Conservation (phyloP, 2,888 invertebrate species). For the Hedya salicella region DNA sequence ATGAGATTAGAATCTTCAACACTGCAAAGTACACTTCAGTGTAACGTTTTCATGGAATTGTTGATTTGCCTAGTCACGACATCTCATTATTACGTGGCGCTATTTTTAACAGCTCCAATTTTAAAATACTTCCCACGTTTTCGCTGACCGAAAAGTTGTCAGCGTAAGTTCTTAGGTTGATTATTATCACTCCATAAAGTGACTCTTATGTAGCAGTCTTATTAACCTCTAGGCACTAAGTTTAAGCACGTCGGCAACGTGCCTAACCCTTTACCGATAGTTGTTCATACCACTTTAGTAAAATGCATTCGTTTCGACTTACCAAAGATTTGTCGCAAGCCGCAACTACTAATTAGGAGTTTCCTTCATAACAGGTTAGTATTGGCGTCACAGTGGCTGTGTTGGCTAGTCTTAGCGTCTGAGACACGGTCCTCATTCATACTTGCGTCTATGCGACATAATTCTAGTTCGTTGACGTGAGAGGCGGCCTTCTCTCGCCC, state of each 20-base stretch:
- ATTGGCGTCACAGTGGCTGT: conserved; percentile 58
- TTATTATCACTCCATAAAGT: background rate
- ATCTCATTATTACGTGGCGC: conserved; percentile 39
- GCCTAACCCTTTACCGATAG: conserved; percentile 16
- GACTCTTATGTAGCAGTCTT: background rate
- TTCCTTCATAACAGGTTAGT: conserved; percentile 37
- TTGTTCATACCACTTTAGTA: conserved; percentile 27
- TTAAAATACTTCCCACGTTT: background rate
- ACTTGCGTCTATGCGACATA: conserved; percentile 60
- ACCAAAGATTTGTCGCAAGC: conserved; percentile 29
- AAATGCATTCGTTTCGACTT: conserved; percentile 10
- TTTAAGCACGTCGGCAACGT: conserved; percentile 21
- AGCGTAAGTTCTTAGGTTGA: background rate
- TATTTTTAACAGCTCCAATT: conserved; percentile 26
- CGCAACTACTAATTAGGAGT: conserved; percentile 34
- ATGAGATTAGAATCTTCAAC: conserved; percentile 44
- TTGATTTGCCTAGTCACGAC: conserved; percentile 46
- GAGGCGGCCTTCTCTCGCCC: conserved; percentile 63
- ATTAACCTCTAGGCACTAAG: conserved; percentile 9
- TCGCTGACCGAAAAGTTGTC: background rate
- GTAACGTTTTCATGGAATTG: conserved; percentile 48
- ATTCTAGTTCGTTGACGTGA: conserved; percentile 69
- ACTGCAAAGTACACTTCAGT: conserved; percentile 48
- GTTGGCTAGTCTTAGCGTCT: conserved; percentile 55
- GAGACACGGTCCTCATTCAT: conserved; percentile 61